Conservation (phyloP, 2,113 vertebrate genomes). For the Aviceda subcristata region DNA sequence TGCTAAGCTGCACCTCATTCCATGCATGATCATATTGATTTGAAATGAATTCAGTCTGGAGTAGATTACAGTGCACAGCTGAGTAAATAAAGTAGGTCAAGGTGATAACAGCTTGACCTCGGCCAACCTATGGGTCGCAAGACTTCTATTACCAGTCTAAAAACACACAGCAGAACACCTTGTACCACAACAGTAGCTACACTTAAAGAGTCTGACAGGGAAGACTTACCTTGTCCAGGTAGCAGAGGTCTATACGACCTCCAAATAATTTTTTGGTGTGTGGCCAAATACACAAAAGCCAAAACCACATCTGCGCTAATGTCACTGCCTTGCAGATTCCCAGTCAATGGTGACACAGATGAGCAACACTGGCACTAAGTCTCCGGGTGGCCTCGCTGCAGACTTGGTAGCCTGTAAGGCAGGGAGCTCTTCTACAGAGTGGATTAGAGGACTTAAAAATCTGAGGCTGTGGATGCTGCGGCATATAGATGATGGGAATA, state of each 20-base stretch:
- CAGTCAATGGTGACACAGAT: neutral
- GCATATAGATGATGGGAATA: neutral
- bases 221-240: neutral
- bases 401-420: neutral
- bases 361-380: neutral
- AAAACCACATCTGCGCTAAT: neutral
- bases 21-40: neutral
- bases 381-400: neutral
- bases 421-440: neutral
- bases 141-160: neutral
- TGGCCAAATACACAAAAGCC: neutral
- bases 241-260: neutral
- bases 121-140: neutral
- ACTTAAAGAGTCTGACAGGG: neutral
- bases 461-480: neutral
- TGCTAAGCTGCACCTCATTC: neutral
- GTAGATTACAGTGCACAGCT: neutral
- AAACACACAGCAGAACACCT: neutral
- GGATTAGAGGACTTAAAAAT: neutral
- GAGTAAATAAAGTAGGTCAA: conserved; percentile 1
- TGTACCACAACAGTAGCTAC: neutral
- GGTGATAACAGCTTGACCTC: neutral
- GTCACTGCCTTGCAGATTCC: neutral
- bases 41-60: neutral
- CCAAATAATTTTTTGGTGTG: neutral